Evolutionary conservation across 2,113 vertebrate genomes (phyloP).

Genomic region (Hyaena hyaena): DNA sequence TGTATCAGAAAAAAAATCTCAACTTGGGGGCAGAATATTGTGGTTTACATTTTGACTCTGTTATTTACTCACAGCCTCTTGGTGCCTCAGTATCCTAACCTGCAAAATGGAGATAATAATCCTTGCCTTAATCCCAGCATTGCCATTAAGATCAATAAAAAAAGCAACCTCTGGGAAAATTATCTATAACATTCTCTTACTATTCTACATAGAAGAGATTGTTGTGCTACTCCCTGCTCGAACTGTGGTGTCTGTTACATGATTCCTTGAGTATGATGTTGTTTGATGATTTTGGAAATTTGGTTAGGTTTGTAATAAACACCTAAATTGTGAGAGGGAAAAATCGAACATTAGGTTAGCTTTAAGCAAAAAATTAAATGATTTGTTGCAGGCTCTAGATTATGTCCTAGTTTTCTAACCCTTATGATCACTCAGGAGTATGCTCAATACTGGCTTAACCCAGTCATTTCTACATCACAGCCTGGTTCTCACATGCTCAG

Average conservation of each 20-base stretch:
- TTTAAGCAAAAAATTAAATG: background rate
- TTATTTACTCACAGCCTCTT: background rate
- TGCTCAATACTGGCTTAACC: background rate
- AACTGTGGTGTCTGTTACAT: background rate
- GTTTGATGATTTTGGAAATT: conserved; percentile 1
- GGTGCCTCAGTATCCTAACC: background rate
- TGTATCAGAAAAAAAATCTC: background rate
- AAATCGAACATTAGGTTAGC: background rate
- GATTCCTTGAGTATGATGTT: background rate
- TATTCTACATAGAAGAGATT: background rate
- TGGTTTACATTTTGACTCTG: conserved; percentile 29
- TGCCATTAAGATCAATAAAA: background rate
- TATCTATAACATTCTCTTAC: background rate
- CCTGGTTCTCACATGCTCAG: background rate
- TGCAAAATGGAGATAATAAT: background rate
- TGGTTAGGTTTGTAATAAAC: conserved; percentile 35
- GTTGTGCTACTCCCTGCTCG: background rate
- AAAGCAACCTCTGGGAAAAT: background rate
- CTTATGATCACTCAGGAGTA: background rate
- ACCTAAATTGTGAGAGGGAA: background rate
- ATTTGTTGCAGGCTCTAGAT: background rate
- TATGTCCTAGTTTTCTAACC: background rate
- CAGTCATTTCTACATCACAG: conserved; percentile 26
- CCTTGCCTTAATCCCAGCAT: background rate
- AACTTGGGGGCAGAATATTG: background rate